Evolutionary conservation across 1,140 invertebrate genomes (phyloP).

Genomic region (Diorhabda elongata): DNA sequence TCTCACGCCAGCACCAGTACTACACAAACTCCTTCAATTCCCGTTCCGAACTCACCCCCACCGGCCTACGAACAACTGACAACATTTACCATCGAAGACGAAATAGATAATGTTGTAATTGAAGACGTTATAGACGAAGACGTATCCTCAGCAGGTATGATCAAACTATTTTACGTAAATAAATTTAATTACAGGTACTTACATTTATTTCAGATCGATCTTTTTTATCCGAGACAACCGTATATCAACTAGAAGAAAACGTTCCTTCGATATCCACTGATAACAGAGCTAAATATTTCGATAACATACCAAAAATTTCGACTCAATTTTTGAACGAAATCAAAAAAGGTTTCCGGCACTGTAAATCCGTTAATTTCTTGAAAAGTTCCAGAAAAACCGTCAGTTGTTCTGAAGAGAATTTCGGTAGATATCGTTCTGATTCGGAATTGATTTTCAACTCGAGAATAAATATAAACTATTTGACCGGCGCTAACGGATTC

Average conservation of each 20-base stretch:
- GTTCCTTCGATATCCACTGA: neutral
- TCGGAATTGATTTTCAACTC: conserved; percentile 16
- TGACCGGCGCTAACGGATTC: neutral
- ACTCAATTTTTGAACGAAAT: conserved; percentile 6
- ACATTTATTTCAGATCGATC: neutral
- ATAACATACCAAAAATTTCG: conserved; percentile 5
- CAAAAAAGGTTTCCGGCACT: conserved; percentile 13
- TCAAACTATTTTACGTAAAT: neutral
- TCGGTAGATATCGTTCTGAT: conserved; percentile 22
- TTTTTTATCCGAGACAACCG: neutral
- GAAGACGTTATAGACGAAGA: neutral
- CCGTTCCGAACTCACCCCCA: conserved; percentile 32
- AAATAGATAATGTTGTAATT: neutral
- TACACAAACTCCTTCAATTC: conserved; percentile 5
- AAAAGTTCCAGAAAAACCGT: conserved; percentile 10
- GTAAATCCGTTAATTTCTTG: conserved; percentile 13
- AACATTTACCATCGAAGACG: conserved; percentile 3
- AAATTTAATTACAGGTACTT: neutral
- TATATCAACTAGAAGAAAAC: neutral
- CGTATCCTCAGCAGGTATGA: neutral
- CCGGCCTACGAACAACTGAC: conserved; percentile 24
- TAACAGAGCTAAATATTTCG: conserved; percentile 1
- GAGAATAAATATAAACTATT: neutral
- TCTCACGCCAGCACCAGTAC: neutral
- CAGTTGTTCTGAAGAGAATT: conserved; percentile 20